Evolutionary conservation across 2,113 vertebrate species (phyloP).

Genomic region (Dinomys branickii): DNA sequence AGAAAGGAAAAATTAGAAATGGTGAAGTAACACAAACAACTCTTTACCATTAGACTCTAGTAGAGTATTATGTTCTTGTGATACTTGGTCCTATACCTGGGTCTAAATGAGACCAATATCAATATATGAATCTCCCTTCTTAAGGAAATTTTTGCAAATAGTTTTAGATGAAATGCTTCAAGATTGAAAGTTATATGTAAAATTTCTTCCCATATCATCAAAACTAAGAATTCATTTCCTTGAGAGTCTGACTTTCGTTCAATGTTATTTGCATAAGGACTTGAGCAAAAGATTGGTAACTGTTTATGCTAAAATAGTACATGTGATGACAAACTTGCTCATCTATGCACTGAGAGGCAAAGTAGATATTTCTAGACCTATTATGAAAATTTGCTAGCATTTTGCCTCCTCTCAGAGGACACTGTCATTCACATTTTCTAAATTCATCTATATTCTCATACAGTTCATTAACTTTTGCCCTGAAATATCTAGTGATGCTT

Average conservation of each 20-base stretch:
- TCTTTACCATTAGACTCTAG: background rate
- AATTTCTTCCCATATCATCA: constrained; percentile 70
- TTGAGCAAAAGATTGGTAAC: constrained; percentile 63
- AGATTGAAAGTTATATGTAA: constrained; percentile 64
- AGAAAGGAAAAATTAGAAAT: constrained; percentile 31
- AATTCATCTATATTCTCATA: constrained; percentile 27
- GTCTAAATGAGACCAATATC: constrained; percentile 47
- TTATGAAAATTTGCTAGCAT: constrained; percentile 54
- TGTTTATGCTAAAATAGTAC: constrained; percentile 67
- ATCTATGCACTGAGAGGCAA: constrained; percentile 41
- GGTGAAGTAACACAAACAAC: background rate
- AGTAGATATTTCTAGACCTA: constrained; percentile 24
- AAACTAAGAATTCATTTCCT: constrained; percentile 72
- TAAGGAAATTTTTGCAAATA: constrained; percentile 62
- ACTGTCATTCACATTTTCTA: constrained; percentile 46
- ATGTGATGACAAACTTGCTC: constrained; percentile 47
- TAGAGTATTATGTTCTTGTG: background rate
- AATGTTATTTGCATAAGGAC: constrained; percentile 71
- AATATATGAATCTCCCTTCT: constrained; percentile 28
- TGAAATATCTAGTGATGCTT: background rate
- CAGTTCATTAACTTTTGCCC: background rate
- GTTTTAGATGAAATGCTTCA: constrained; percentile 67
- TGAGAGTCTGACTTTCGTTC: constrained; percentile 63
- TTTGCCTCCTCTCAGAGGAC: constrained; percentile 41
- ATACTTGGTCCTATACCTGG: background rate